These are phyloP conservation scores for Saccostrea echinata DNA, from an alignment of 1,140 invertebrate species.

Conservation along the genomic window DNA sequence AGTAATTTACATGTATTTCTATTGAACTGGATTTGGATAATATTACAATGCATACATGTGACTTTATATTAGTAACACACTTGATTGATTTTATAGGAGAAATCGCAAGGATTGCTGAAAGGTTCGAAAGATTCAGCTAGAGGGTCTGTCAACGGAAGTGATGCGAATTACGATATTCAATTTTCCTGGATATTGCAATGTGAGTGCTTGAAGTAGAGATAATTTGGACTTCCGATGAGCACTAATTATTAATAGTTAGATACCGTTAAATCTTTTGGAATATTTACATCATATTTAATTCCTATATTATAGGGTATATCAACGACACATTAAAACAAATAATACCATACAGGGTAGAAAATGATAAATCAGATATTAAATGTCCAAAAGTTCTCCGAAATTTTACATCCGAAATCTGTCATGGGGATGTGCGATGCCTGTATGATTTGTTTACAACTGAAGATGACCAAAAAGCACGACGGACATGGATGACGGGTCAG, in stretches of 20 bases:
- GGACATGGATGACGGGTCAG: background rate
- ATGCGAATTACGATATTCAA: background rate
- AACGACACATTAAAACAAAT: background rate
- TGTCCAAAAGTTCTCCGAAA: background rate
- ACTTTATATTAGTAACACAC: background rate
- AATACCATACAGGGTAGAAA: background rate
- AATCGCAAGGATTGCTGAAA: background rate
- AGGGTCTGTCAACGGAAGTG: background rate
- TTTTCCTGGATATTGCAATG: background rate
- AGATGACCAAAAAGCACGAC: background rate
- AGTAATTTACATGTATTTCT: background rate
- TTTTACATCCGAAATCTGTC: background rate
- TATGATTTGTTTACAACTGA: background rate
- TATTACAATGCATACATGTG: background rate
- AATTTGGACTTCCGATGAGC: background rate
- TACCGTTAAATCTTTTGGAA: no score
- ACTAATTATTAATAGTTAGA: no score
- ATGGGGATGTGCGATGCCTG: background rate
- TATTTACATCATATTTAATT: background rate
- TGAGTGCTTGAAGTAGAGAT: background rate
- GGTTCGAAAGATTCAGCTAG: background rate
- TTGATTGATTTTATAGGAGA: background rate
- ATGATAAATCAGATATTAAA: background rate
- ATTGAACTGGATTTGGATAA: no score
- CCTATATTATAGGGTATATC: background rate